Percentiles rank a stretch among this genome's conserved stretches.
Conservation (phyloP, 2,113 vertebrate species). For the Camelus dromedarius region DNA sequence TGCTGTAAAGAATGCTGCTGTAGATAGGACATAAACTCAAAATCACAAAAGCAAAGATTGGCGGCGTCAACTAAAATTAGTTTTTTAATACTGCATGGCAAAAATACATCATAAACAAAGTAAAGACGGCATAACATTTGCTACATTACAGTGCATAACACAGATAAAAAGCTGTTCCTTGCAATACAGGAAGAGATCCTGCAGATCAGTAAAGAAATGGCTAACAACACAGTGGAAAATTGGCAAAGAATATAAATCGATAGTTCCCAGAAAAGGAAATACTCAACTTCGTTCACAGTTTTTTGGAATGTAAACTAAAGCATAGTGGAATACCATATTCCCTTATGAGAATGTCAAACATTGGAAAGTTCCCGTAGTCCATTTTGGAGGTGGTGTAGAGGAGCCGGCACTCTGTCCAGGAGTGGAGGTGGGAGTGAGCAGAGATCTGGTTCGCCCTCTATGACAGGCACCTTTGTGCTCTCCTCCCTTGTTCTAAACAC, state of each 20-base stretch:
- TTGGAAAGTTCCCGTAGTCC: not conserved
- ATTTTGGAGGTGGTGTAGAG: not conserved
- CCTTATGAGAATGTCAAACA: not conserved
- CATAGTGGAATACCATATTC: not conserved
- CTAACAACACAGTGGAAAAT: not conserved
- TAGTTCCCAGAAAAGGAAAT: not conserved
- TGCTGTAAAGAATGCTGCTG: not conserved
- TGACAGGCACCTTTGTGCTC: not conserved
- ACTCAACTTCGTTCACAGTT: not conserved
- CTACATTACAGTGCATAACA: not conserved
- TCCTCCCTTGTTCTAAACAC: not conserved
- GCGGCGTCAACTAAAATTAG: not conserved
- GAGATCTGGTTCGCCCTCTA: not conserved
- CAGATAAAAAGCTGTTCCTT: not conserved
- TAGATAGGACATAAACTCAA: not conserved
- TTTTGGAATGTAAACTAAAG: not conserved
- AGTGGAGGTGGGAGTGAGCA: not conserved
- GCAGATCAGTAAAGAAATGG: not conserved
- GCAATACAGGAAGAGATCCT: not conserved
- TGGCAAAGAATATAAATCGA: not conserved
- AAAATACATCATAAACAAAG: slow-evolving; percentile 11
- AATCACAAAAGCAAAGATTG: not conserved
- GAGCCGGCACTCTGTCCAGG: not conserved
- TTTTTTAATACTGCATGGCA: not conserved
- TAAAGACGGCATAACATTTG: not conserved